Evolutionary conservation across 2,888 invertebrate genomes (phyloP).

Genomic region (Nowickia ferox): DNA sequence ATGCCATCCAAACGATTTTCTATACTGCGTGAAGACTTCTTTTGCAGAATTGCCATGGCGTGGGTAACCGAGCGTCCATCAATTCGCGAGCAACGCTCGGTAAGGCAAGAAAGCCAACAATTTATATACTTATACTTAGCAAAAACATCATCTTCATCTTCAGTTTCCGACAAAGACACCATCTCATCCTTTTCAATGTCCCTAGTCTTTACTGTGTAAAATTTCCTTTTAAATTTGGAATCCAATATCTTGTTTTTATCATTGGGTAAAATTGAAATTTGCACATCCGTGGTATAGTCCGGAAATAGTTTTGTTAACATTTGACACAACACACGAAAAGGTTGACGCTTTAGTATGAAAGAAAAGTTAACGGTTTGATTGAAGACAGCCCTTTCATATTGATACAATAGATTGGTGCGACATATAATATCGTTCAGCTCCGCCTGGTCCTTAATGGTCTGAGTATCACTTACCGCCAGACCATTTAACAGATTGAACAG

Average conservation of each 20-base stretch:
- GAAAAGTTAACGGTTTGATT: conserved; percentile 80
- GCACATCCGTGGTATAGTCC: conserved; percentile 86
- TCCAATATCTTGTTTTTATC: conserved; percentile 85
- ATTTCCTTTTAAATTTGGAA: conserved; percentile 78
- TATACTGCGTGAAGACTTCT: conserved; percentile 28
- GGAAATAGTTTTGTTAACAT: conserved; percentile 87
- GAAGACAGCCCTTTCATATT: conserved; percentile 88
- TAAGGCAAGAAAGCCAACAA: conserved; percentile 77
- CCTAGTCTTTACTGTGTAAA: conserved; percentile 72
- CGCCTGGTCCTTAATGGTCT: conserved; percentile 90
- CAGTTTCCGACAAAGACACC: conserved; percentile 74
- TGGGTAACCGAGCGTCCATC: conserved; percentile 85
- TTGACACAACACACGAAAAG: conserved; percentile 79
- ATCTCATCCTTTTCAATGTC: conserved; percentile 74
- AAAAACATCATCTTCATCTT: conserved; percentile 67
- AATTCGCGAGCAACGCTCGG: conserved; percentile 83
- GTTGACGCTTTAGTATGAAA: conserved; percentile 77
- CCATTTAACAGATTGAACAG: conserved; percentile 92
- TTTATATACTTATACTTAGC: conserved; percentile 73
- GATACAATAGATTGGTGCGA: conserved; percentile 88
- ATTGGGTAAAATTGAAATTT: conserved; percentile 88
- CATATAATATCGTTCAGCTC: conserved; percentile 90
- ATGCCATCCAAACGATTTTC: conserved; percentile 35
- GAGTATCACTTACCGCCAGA: conserved; percentile 92
- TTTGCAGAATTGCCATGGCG: conserved; percentile 40